Conservation (phyloP, 2,888 invertebrate species). For the Idaea aversata region DNA sequence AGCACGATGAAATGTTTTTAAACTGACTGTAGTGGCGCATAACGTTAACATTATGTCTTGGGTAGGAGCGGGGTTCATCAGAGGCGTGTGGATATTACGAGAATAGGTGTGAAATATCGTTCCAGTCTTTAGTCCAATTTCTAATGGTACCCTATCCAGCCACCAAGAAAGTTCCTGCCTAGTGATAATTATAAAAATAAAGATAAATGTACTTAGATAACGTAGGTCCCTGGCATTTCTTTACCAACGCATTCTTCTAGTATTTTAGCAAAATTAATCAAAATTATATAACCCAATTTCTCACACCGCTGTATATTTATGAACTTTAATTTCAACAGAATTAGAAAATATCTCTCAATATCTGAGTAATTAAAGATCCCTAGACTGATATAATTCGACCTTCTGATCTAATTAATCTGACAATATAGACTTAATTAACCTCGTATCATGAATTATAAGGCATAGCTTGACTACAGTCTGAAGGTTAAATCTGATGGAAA, state of each 20-base stretch:
- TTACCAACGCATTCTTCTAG: neutral
- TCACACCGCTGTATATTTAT: neutral
- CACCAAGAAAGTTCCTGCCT: neutral
- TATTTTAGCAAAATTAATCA: neutral
- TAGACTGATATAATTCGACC: slow-evolving; percentile 1
- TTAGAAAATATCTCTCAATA: neutral
- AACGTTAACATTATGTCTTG: neutral
- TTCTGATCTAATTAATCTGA: neutral
- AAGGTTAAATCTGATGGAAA: neutral
- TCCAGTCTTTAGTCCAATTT: neutral
- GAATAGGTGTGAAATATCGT: neutral
- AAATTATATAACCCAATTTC: neutral
- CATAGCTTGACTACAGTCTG: neutral
- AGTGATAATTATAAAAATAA: neutral
- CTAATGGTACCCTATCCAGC: neutral
- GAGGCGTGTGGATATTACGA: neutral
- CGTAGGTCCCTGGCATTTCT: neutral
- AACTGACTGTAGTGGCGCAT: too few relatives aligned
- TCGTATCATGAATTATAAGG: neutral
- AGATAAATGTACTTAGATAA: too few relatives aligned
- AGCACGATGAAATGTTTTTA: too few relatives aligned
- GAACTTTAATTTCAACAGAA: neutral
- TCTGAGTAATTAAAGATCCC: slow-evolving; percentile 1
- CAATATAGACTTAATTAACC: neutral
- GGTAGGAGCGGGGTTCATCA: neutral